Conservation (phyloP, 2,797 vertebrate species). For the Ctenosaura bakeri region DNA sequence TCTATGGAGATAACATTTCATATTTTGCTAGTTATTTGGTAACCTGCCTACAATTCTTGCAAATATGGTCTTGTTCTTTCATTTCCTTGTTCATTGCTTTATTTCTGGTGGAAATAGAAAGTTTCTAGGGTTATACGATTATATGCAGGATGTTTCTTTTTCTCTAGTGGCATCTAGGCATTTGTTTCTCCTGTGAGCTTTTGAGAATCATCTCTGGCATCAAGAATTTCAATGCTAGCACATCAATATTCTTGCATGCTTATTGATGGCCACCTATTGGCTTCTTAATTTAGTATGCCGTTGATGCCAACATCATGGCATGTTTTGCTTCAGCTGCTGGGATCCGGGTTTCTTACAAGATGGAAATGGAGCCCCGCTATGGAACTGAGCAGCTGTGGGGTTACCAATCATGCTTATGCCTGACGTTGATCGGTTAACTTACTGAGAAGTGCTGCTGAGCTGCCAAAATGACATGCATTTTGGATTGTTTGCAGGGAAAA, state of each 20-base stretch:
- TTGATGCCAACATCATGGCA: neutral
- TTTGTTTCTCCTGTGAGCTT: neutral
- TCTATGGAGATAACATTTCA: neutral
- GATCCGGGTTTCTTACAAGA: slow-evolving; percentile 3
- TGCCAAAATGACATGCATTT: slow-evolving; percentile 5
- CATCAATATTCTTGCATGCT: slow-evolving; percentile 29
- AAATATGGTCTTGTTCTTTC: neutral
- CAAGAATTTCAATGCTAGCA: neutral
- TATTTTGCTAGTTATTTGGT: neutral
- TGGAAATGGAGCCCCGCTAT: neutral
- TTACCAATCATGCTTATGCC: neutral
- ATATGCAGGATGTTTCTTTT: neutral
- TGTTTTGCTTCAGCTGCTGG: slow-evolving; percentile 22
- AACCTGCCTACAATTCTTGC: neutral
- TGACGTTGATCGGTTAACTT: neutral
- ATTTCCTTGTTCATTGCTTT: neutral
- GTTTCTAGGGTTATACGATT: neutral
- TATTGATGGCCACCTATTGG: slow-evolving; percentile 7
- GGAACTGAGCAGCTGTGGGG: accelerated
- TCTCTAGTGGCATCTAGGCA: neutral
- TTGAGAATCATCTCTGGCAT: neutral
- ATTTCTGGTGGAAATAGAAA: neutral
- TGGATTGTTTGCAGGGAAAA: accelerated
- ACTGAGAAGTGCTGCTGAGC: neutral
- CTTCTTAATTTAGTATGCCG: slow-evolving; percentile 23